Evolutionary conservation across 1,140 invertebrate genomes (phyloP).

Genomic region (Physella acuta): DNA sequence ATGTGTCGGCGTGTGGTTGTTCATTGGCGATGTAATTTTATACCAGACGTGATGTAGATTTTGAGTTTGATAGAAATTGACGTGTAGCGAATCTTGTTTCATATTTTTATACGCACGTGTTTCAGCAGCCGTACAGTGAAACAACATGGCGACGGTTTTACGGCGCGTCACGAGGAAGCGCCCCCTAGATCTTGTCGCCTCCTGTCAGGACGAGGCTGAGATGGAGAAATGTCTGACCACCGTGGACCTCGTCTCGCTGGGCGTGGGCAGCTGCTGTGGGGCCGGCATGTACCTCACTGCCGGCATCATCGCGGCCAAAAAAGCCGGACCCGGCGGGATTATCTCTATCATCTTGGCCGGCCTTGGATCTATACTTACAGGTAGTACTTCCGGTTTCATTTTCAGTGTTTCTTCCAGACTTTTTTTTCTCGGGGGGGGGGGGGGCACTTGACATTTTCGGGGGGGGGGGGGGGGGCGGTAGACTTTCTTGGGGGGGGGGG

Average conservation of each 20-base stretch:
- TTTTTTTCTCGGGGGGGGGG: too few relatives aligned
- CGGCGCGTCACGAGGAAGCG: neutral
- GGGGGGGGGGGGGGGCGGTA: too few relatives aligned
- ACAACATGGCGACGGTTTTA: neutral
- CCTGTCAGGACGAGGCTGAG: neutral
- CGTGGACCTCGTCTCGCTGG: constrained; percentile 30
- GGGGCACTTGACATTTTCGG: too few relatives aligned
- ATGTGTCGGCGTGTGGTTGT: too few relatives aligned
- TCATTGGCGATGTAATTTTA: too few relatives aligned
- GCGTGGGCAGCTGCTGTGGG: constrained; percentile 34
- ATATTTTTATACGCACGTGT: too few relatives aligned
- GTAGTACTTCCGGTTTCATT: constrained; percentile 57
- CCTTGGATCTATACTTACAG: constrained; percentile 83
- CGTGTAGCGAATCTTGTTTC: too few relatives aligned
- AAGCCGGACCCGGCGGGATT: constrained; percentile 82
- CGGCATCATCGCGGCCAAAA: constrained; percentile 80
- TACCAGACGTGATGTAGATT: too few relatives aligned
- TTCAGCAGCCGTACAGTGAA: too few relatives aligned
- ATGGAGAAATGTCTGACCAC: constrained; percentile 29
- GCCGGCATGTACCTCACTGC: constrained; percentile 65
- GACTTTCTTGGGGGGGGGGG: too few relatives aligned
- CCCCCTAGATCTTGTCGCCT: neutral
- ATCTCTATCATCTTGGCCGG: constrained; percentile 86
- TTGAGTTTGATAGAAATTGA: too few relatives aligned
- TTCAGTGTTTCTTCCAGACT: too few relatives aligned